These are phyloP conservation scores for Harmothoe impar DNA, from an alignment of 2,888 invertebrate species.

Conservation along the genomic window DNA sequence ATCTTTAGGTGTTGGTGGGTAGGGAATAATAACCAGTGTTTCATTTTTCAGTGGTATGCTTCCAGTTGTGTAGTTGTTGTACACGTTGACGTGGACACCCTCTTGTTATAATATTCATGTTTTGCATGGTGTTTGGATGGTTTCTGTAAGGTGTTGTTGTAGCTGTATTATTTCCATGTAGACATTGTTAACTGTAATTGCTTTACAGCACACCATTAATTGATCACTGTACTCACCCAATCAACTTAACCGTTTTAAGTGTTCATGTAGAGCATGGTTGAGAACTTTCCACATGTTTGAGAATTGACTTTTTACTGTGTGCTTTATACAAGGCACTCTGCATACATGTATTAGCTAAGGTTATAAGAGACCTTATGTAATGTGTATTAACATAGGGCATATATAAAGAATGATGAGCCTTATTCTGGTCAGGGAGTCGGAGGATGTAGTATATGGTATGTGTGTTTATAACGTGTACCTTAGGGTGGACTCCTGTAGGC, in stretches of 20 bases:
- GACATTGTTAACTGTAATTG: background rate
- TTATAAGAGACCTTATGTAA: too few relatives aligned
- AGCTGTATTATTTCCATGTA: background rate
- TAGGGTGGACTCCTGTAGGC: background rate
- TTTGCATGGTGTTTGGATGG: slow-evolving; percentile 9
- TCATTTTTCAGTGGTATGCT: slow-evolving; percentile 1
- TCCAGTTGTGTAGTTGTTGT: slow-evolving; percentile 14
- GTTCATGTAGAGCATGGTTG: background rate
- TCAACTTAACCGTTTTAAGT: background rate
- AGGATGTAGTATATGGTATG: background rate
- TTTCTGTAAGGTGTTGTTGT: background rate
- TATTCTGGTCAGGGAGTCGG: background rate
- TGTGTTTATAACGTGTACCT: background rate
- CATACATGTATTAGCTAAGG: background rate
- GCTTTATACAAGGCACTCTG: background rate
- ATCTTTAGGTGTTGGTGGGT: too few relatives aligned
- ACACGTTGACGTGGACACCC: background rate
- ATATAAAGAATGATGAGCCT: background rate
- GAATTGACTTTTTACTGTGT: background rate
- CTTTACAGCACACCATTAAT: slow-evolving; percentile 12
- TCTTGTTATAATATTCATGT: background rate
- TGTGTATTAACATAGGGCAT: too few relatives aligned
- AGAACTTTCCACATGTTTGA: background rate
- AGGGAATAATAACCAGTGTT: background rate
- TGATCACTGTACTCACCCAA: background rate